phyloP scores from a whole-genome alignment of 1,140 invertebrate genomes.

The Augochlora pura region DNA sequence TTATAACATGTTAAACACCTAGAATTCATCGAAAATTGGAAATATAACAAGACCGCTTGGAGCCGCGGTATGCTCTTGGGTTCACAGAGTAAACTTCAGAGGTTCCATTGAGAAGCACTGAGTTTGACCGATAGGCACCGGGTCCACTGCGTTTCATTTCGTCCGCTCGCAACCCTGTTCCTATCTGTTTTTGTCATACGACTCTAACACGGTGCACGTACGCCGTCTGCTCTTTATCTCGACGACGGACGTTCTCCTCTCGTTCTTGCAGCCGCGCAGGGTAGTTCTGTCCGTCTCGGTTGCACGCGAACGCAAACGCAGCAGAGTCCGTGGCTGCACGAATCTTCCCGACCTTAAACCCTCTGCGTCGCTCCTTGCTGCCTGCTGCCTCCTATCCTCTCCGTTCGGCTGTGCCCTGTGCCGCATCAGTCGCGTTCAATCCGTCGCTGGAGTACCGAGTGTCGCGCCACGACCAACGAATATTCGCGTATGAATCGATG shows the following conservation, averaged over 20 bases:
- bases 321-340: neutral
- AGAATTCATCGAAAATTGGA: too few relatives aligned
- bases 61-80: too few relatives aligned
- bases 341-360: conserved; percentile 44
- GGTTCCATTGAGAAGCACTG: conserved; percentile 34
- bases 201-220: neutral
- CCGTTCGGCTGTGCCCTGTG: conserved; percentile 31
- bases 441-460: conserved; percentile 42
- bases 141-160: neutral
- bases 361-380: conserved; percentile 28
- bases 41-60: too few relatives aligned
- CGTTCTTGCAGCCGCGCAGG: neutral
- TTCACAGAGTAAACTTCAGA: neutral
- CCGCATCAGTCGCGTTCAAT: conserved; percentile 65
- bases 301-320: too few relatives aligned
- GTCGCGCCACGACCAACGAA: neutral
- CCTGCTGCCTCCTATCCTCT: conserved; percentile 49
- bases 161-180: conserved; percentile 26
- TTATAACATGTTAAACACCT: too few relatives aligned
- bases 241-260: neutral
- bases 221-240: conserved; percentile 20
- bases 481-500: neutral
- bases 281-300: neutral
- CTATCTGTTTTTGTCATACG: conserved; percentile 36
- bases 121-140: conserved; percentile 15